A percentile compares a stretch with the other conserved stretches of the same genome.
Evolutionary conservation across 2,797 vertebrate species (phyloP).

Genomic region (Lutjanus argentimaculatus): DNA sequence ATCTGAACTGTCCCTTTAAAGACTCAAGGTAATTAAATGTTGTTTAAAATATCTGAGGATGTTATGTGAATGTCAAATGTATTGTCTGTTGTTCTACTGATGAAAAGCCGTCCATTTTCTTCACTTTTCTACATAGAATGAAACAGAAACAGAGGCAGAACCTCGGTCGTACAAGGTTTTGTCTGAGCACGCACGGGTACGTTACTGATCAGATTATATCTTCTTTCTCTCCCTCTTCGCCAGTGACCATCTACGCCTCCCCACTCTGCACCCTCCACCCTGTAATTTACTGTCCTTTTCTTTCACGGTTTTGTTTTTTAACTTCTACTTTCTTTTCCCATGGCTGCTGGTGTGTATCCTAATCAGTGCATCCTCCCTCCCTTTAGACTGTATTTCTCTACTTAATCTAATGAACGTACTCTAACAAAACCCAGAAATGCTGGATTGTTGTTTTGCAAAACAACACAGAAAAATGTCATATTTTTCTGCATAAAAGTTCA

Average conservation of each 20-base stretch:
- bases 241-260: conserved; percentile 30
- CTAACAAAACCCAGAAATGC: conserved; percentile 5
- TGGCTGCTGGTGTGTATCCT: neutral
- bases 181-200: conserved; percentile 92
- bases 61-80: neutral
- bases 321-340: conserved; percentile 1
- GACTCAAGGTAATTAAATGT: neutral
- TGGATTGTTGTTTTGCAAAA: neutral
- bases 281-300: conserved; percentile 38
- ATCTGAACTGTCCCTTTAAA: neutral
- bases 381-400: neutral
- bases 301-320: conserved; percentile 1
- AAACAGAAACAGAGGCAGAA: conserved; percentile 77
- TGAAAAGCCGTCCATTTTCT: conserved; percentile 62
- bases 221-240: conserved; percentile 29
- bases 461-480: neutral
- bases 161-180: conserved; percentile 87
- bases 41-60: conserved; percentile 10
- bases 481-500: neutral
- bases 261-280: conserved; percentile 22
- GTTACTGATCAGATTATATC: conserved; percentile 76
- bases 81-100: conserved; percentile 25
- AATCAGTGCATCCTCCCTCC: conserved; percentile 25
- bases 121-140: conserved; percentile 78
- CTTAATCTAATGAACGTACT: neutral